Percentiles rank a stretch among this genome's conserved stretches.
phyloP scores from a whole-genome alignment of 2,113 vertebrate genomes.

The Conger conger region DNA sequence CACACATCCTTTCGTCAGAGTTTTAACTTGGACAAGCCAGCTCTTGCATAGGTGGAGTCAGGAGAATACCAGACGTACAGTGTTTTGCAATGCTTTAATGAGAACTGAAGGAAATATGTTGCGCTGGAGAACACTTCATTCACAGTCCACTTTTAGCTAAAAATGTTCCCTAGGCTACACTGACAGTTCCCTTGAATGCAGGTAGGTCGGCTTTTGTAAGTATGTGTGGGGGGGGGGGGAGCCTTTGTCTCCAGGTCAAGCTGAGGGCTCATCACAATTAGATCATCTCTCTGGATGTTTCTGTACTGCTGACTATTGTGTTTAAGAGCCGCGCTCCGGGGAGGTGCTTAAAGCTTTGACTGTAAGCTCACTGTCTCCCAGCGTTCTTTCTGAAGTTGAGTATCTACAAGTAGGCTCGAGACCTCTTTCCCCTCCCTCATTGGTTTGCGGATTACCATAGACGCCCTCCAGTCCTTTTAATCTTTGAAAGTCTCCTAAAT shows the following conservation, averaged over 20 bases:
- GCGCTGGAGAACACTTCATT: no score
- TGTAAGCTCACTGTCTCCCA: neutral
- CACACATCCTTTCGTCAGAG: no score
- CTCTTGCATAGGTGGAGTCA: neutral
- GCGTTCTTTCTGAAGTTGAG: neutral
- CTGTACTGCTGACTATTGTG: neutral
- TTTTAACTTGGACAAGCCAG: no score
- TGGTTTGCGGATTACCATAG: neutral
- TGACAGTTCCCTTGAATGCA: neutral
- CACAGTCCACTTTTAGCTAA: neutral
- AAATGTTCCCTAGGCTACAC: neutral
- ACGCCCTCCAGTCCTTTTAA: neutral
- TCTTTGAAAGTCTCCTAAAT: neutral
- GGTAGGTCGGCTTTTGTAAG: no score
- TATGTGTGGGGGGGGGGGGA: no score
- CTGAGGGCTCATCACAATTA: neutral
- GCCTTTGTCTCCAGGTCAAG: neutral
- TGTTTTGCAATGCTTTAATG: neutral
- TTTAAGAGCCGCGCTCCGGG: neutral
- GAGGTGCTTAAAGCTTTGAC: neutral
- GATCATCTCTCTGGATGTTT: neutral
- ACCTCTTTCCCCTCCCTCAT: neutral
- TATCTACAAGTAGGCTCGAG: no score
- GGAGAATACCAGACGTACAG: neutral
- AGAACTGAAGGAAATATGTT: neutral